Percentiles rank a stretch among this genome's conserved stretches.
phyloP scores from a whole-genome alignment of 2,888 invertebrate genomes.

The Zonitis immaculata region DNA sequence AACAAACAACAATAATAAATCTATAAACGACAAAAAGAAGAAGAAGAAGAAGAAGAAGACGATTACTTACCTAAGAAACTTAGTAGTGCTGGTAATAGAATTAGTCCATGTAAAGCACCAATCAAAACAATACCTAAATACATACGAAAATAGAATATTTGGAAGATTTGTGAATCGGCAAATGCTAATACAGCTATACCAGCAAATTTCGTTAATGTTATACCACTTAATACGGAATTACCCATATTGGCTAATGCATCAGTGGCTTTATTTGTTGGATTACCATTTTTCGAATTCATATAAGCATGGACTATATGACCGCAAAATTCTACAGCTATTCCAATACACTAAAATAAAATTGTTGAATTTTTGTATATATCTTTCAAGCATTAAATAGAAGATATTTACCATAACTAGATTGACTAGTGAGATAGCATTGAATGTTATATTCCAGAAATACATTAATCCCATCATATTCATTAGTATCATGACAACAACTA shows the following conservation, averaged over 20 bases:
- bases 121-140: slow-evolving; percentile 95
- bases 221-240: slow-evolving; percentile 93
- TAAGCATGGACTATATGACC: slow-evolving; percentile 94
- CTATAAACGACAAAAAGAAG: too few relatives aligned
- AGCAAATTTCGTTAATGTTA: slow-evolving; percentile 96
- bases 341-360: too few relatives aligned
- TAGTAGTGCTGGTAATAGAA: slow-evolving; percentile 95
- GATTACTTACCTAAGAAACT: slow-evolving; percentile 90
- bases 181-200: slow-evolving; percentile 96
- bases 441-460: slow-evolving; percentile 93
- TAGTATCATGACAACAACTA: slow-evolving; percentile 81
- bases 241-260: slow-evolving; percentile 89
- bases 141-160: slow-evolving; percentile 49
- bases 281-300: too few relatives aligned
- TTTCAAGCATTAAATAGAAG: too few relatives aligned
- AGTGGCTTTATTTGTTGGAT: slow-evolving; percentile 65
- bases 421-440: slow-evolving; percentile 96
- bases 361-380: too few relatives aligned
- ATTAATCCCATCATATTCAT: slow-evolving; percentile 94
- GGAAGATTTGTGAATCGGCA: slow-evolving; percentile 95
- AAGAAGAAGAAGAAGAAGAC: too few relatives aligned
- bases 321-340: slow-evolving; percentile 98
- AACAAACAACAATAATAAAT: too few relatives aligned
- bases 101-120: slow-evolving; percentile 94
- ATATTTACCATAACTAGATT: slow-evolving; percentile 97